Evolutionary conservation across 2,888 invertebrate species (phyloP), one percentile per base, ranked within the genome.

Genomic region (Lysandra coridon): DNA sequence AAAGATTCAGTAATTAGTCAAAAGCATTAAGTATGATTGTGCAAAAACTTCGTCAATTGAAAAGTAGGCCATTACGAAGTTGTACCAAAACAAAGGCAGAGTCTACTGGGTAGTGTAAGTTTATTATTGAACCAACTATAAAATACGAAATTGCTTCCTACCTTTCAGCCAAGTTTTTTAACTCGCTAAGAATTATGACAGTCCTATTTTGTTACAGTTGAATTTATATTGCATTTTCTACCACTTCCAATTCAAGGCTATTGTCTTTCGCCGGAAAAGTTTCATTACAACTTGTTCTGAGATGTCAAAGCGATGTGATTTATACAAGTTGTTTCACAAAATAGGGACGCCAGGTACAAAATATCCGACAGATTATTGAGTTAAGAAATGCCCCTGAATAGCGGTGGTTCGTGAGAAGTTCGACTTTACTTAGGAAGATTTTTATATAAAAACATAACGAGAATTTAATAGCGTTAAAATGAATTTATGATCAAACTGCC

Each of bases 181-280:
- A 76, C 76, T 57, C 14, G 53, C 76, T 57, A 76, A 76, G 76
- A 76, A 76, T 76, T 76, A 76, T 76, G 76, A 76, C 76, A 76
- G 57, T 76, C 76, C 53, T 57, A 57, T 76, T 53, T 76, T 76
- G 76, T 76, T 76, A 37, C 53, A 57, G 76, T 76, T 33, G 57
- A 76, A 76, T 76, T 53, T 76, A 76, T 76, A 76, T 76, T 76
- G 76, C 57, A 76, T 76, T 76, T 76, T 57, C 76, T 33, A 76
- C 76, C 53, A 76, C 76, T 76, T 44, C 53, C 57, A 57, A 76
- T 76, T 76, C 76, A 53, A 76, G 76, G 53, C 76, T 76, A 76
- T 76, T 76, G 76, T 76, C 76, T 76, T 76, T 33, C 76, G 53
- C 30, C 53, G 76, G 53, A 57, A 76, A 76, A 76, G 57, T 76